Conservation (phyloP, 2,797 vertebrate genomes). For the Hapalemur alaotrensis region DNA sequence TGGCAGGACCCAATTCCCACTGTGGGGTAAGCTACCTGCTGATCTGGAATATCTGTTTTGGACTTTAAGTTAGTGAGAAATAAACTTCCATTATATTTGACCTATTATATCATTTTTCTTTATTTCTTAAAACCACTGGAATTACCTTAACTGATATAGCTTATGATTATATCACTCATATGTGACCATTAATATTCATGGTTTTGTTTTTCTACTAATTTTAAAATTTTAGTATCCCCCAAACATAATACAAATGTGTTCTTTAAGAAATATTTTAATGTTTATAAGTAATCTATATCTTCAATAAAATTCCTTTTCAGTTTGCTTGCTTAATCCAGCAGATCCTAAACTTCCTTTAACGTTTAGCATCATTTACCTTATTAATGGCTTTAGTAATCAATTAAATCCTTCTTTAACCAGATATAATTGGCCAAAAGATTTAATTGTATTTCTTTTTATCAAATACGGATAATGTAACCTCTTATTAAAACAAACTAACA, state of each 20-base stretch:
- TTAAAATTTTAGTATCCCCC: neutral
- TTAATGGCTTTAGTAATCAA: neutral
- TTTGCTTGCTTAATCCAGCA: slow-evolving; percentile 16
- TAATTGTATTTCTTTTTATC: neutral
- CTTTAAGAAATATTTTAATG: slow-evolving; percentile 20
- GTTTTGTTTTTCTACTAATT: neutral
- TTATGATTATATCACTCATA: neutral
- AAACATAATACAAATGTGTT: neutral
- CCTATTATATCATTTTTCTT: neutral
- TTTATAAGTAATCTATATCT: neutral
- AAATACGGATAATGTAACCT: neutral
- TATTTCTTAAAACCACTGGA: neutral
- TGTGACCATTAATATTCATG: neutral
- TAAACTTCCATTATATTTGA: neutral
- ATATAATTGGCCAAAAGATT: neutral
- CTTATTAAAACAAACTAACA: neutral
- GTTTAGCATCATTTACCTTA: neutral
- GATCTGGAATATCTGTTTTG: neutral
- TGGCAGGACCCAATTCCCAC: neutral
- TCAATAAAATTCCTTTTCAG: neutral
- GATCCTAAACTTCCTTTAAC: slow-evolving; percentile 9
- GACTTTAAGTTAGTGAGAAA: neutral
- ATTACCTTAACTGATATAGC: neutral
- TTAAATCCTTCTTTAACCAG: neutral
- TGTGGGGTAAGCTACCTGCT: neutral